These are phyloP conservation scores for Pelodiscus sinensis DNA, from an alignment of 2,113 vertebrate species.

Conservation along the genomic window DNA sequence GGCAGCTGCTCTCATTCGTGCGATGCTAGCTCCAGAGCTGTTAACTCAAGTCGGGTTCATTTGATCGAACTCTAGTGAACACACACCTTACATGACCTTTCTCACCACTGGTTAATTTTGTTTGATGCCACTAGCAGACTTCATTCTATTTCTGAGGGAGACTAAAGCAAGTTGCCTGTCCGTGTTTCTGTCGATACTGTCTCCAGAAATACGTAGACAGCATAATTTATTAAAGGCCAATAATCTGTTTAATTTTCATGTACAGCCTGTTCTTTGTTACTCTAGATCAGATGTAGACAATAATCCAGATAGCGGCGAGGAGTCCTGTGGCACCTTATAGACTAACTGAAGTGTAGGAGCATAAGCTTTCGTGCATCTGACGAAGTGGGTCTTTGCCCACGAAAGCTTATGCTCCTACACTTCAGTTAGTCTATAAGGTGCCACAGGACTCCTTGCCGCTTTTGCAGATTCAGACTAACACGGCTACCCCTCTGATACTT, in stretches of 20 bases:
- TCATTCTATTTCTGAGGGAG: neutral
- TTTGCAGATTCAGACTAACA: no score
- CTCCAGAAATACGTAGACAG: neutral
- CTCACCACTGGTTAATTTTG: neutral
- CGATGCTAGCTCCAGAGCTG: neutral
- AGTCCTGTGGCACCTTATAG: no score
- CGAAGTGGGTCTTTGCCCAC: no score
- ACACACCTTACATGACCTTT: neutral
- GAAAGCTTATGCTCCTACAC: no score
- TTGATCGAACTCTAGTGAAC: neutral
- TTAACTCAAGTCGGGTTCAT: neutral
- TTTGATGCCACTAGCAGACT: neutral
- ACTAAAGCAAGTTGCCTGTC: neutral
- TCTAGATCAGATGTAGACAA: no score
- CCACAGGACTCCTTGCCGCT: no score
- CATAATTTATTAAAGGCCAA: rapidly evolving
- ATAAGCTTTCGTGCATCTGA: no score
- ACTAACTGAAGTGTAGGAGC: no score
- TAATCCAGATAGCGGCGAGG: no score
- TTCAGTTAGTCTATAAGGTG: no score
- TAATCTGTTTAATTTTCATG: neutral
- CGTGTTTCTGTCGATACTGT: neutral
- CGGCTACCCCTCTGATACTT: no score
- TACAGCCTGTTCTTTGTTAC: neutral
- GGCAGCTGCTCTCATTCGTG: neutral